Base-by-base conservation (phyloP, 2,797 vertebrate genomes). In the Molossus alvarezi region DNA sequence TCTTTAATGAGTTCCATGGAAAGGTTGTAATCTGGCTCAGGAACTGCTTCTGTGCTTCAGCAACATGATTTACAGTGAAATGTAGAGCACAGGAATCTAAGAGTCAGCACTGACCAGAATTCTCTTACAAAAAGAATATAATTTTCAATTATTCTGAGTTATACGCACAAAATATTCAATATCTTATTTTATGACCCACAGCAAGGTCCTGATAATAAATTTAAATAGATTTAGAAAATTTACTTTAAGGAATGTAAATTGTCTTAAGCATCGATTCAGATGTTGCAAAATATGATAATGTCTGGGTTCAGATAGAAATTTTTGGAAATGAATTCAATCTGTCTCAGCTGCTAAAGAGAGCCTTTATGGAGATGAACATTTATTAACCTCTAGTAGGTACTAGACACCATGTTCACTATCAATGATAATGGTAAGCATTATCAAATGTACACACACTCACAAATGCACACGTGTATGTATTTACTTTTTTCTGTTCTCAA, bases 61-160 rank as follows among this genome's bases (percentile, higher is more conserved):
- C 57, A 85, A 57, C 69, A 88, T 92, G 80, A 96, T 72, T 83
- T 76, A 53, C 65, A 65, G 48, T 64, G 58, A 95, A 92, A 92
- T 0, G 0, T 33, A 57, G 27, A 90, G 51, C 33, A 62, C 81
- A 88, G 73, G 65, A 77, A 57, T 51, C 27, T n/a, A 55, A 18
- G 25, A 88, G 83, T 95, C 82, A 81, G 89, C 67, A 81, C 0
- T 85, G 29, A 48, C 25, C 69, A 84, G 72, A 95, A 80, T 81
- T 80, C 45, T 41, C 37, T 88, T 80, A 76, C 23, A 80, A 90
- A 94, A 48, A 48, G 45, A 27, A 15, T 41, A 8, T 41, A 55
- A 69, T 91, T 20, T 85, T 80, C 25, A 86, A 53, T 88, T 86
- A 82, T 37, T 82, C 29, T 87, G 58, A 91, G 83, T 75, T 71